Evolutionary conservation across 2,113 vertebrate species (phyloP), one percentile per base, ranked within the genome.

Genomic region (Heteronetta atricapilla): DNA sequence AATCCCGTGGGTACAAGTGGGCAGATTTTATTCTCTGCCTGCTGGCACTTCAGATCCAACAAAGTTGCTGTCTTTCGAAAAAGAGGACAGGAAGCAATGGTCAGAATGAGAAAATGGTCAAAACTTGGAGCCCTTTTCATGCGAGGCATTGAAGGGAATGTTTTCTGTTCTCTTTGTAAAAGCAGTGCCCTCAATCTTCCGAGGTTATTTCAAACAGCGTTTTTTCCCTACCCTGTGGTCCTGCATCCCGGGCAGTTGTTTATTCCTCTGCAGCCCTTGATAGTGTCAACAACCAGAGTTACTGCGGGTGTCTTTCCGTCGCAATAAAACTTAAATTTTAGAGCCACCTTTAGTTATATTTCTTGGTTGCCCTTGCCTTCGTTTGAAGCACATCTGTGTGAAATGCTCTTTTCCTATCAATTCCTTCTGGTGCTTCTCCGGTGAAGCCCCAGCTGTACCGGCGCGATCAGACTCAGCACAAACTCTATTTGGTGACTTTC

Each of bases 131-230:
- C 16, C 8, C 15, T 84, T 92, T 93, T 72, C 44, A 29, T 58
- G 34, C 53, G 33, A 50, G 56, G 50, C 82, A 33, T 58, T 75
- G 68, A 74, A 80, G 69, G 91, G 80, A 81, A 38, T 75, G 69
- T 76, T 94, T 90, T 67, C 64, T 83, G 9, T 78, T 90, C 72
- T 75, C 18, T 81, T 70, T 59, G 34, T 83, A 84, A 94, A 95
- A 95, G 82, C 75, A 88, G 42, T 83, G 64, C 62, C 82, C 86
- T 93, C 95, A 87, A 6, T 94, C 90, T 93, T 86, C 68, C 48
- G 73, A 82, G 44, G 87, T 95, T 77, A 80, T 90, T 96, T 82
- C 69, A 86, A 62, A 88, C 60, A 88, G 92, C 73, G 46, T 81
- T 75, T 62, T 68, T 76, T 60, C 80, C 75, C 79, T 88, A n/a